Evolutionary conservation across 2,797 vertebrate species (phyloP), one percentile per base, ranked within the genome.

Genomic region (Cuniculus paca): DNA sequence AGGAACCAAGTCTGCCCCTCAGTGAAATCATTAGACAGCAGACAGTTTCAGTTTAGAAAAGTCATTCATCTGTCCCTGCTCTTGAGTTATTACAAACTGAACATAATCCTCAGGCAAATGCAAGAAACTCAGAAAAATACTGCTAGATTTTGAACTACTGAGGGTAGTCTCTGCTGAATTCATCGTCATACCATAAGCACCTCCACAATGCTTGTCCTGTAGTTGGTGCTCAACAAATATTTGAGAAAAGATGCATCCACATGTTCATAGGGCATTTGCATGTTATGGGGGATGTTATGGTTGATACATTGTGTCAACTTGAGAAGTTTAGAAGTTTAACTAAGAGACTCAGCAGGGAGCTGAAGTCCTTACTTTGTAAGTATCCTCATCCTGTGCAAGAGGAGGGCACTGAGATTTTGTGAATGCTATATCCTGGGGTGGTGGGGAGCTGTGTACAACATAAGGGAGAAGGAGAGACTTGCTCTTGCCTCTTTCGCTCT

Each of bases 1-100:
- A 56, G 83, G 20, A 85, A 87, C 8, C 0, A 77, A 36, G 65
- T 28, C n/a, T 74, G 94, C 81, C 88, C 65, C 85, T 90, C 42
- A 61, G 26, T 10, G 87, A 61, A 88, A 50, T 92, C 79, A 80
- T 94, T 89, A 94, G 79, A 82, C 36, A 90, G 65, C 31, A 34
- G 48, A 50, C 22, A 22, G 2, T 42, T 52, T 75, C 56, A 81
- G 9, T 60, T 91, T 80, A 56, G 36, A 92, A 90, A 93, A 80
- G 48, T 28, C 78, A 91, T 87, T 63, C 56, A n/a, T 94, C 39
- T 75, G 19, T 68, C 12, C 22, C 34, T 78, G 52, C 39, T 88
- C 95, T 80, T 91, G 83, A 36, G 54, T 91, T 70, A 84, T 95
- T 65, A 61, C 24, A 87, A 83, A 54, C 14, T 74, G 79, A 93